phyloP scores from a whole-genome alignment of 2,888 invertebrate genomes.

The Hylaea fasciaria region DNA sequence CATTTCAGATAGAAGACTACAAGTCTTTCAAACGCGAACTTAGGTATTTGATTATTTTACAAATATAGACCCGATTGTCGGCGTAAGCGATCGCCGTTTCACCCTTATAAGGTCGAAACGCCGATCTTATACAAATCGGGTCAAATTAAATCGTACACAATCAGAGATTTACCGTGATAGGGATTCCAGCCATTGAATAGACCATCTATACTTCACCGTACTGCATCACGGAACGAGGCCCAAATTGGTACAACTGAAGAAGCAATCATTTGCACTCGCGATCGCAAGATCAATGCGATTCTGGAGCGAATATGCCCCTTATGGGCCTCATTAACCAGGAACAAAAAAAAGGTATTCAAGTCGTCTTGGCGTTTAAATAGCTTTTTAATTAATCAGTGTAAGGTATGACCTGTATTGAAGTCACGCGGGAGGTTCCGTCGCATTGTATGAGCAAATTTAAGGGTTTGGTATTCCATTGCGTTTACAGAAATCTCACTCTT shows the following conservation, averaged over 20 bases:
- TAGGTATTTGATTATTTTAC: slow-evolving; percentile 3
- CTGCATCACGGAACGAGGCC: slow-evolving; percentile 43
- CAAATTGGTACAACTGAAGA: slow-evolving; percentile 56
- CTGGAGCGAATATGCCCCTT: slow-evolving; percentile 71
- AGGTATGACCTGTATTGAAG: slow-evolving; percentile 28
- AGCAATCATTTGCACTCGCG: slow-evolving; percentile 54
- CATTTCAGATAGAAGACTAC: not conserved
- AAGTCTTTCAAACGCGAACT: not conserved
- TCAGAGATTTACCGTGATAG: slow-evolving; percentile 40
- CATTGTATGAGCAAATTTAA: not conserved
- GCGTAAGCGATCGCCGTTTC: slow-evolving; percentile 10
- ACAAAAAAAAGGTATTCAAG: slow-evolving; percentile 64
- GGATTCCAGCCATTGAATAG: slow-evolving; percentile 53
- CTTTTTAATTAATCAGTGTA: slow-evolving; percentile 70
- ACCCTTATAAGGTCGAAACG: slow-evolving; percentile 16
- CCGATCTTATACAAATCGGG: slow-evolving; percentile 21
- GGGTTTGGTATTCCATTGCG: too few species aligned
- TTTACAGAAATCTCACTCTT: too few species aligned
- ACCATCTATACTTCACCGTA: slow-evolving; percentile 58
- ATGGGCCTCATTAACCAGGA: slow-evolving; percentile 76
- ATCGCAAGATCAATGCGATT: slow-evolving; percentile 54
- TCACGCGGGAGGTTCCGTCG: slow-evolving; percentile 10
- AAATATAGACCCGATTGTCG: slow-evolving; percentile 5
- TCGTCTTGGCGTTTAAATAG: slow-evolving; percentile 70
- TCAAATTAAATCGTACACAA: slow-evolving; percentile 18